Base-by-base conservation (phyloP, 2,113 vertebrate species). In the Prunella fulvescens region DNA sequence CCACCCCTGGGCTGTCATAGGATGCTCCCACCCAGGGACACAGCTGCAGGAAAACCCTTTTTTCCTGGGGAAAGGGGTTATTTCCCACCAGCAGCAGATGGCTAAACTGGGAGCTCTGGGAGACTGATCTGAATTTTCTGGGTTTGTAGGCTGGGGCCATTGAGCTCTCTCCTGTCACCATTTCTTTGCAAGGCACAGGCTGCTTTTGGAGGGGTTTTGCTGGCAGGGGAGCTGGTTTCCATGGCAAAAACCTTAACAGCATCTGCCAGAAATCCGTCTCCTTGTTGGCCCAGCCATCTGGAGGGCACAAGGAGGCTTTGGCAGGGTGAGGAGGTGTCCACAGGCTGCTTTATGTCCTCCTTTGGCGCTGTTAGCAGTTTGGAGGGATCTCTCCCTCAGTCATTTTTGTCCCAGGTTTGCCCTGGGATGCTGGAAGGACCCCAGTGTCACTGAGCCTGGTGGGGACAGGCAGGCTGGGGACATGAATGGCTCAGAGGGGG, bases 231-330 rank as follows among this genome's bases (percentile, higher is more conserved):
- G 31, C n/a, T 10, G 2, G 72, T 94, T 97, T 90, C 94, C 82
- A 48, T 90, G 90, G 92, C 64, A 61, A 95, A 94, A 93, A 86
- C 61, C 80, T 90, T 91, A 76, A 62, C 70, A 80, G 39, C 66
- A 65, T 79, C 72, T 96, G 95, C 95, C 91, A 95, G 88, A 92
- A 93, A 86, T 93, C 73, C 1, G 0, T 86, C 76, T 70, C 48
- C 51, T 66, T 1, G 5, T 83, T 91, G 85, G 56, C 72, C 67
- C 0, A 1, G 44, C 93, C 88, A 92, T 95, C 94, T 94, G 93
- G 88, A 93, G 60, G 86, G 77, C 18, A 10, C 51, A 54, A 31
- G 54, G 74, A 88, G 67, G 42, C 58, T 86, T 85, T 92, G 56
- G 58, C 22, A 4, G 80, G 64, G 39, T 1, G 5, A 73, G 18